Evolutionary conservation across 1,140 invertebrate species (phyloP), one percentile per base, ranked within the genome.

Genomic region (Marisa cornuarietis): DNA sequence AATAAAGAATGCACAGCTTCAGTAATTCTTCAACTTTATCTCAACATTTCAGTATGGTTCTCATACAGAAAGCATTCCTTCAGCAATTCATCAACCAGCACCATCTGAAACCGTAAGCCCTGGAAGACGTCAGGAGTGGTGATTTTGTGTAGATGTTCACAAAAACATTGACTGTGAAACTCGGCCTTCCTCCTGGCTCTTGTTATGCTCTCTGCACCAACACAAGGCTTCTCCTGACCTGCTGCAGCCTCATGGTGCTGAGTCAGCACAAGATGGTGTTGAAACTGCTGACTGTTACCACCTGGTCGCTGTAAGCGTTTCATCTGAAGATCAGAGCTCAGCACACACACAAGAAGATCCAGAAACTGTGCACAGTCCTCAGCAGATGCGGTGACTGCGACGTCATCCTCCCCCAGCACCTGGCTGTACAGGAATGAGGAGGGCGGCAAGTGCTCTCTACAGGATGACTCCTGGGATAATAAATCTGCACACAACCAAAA

Each of bases 371-470:
- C 24, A 16, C n/a, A 31, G 14, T 77, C 76, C 22, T 77, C 76
- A n/a, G 66, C 22, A 9, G 65, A 77, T 4, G 76, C 65, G 0
- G 76, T 26, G 18, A 69, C 16, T 14, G 49, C 5, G 31, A 24
- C 74, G 24, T 65, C 24, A 31, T 18, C 42, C 4, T 71, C 49
- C 16, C 49, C 69, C 7, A 77, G 42, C 24, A 77, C 76, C 24
- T 77, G 62, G 8, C 65, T 52, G 76, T 77, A 77, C 62, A 77
- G 65, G n/a, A 77, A 77, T 13, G 76, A 69, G 22, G 76, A 68
- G 18, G 76, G 76, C 11, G 9, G 54, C 54, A 58, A 49, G 42
- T 63, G 63, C 61, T n/a, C 72, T 75, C 26, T 76, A 61, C 62
- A 49, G 13, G 24, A 20, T 65, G 31, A 14, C 76, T 69, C 65